Conservation (phyloP, 2,888 invertebrate genomes). For the Aethes cnicana region DNA sequence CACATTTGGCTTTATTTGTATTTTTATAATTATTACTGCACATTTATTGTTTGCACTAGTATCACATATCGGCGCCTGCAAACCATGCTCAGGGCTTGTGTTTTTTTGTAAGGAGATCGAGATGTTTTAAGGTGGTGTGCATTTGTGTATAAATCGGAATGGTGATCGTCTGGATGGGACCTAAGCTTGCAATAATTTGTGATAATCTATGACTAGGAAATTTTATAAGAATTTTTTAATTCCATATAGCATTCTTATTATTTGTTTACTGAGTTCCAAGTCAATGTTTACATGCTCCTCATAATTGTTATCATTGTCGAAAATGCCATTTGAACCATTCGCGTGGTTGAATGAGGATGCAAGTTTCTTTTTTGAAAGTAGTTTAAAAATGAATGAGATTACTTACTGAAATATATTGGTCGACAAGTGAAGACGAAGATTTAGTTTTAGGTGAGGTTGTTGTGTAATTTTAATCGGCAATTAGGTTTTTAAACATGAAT, state of each 20-base stretch:
- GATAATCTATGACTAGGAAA: conserved; percentile 51
- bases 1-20: too few relatives aligned
- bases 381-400: conserved; percentile 17
- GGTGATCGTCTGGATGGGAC: too few relatives aligned
- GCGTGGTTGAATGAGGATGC: conserved; percentile 2
- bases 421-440: conserved; percentile 3
- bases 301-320: conserved; percentile 7
- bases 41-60: too few relatives aligned
- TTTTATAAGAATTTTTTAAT: conserved; percentile 33
- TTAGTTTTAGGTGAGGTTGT: conserved; percentile 14
- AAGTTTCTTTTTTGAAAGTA: neutral
- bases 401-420: conserved; percentile 8
- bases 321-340: conserved; percentile 8
- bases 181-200: conserved; percentile 51
- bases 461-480: conserved; percentile 15
- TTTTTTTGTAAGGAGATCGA: too few relatives aligned
- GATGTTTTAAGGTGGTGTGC: too few relatives aligned
- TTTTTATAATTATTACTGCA: too few relatives aligned
- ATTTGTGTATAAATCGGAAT: too few relatives aligned
- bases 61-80: too few relatives aligned
- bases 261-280: conserved; percentile 13
- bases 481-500: conserved; percentile 14
- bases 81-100: too few relatives aligned
- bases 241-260: conserved; percentile 32
- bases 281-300: conserved; percentile 4